A percentile compares a stretch with the other conserved stretches of the same genome.
phyloP scores from a whole-genome alignment of 2,113 vertebrate species.

The Ammospiza nelsoni region DNA sequence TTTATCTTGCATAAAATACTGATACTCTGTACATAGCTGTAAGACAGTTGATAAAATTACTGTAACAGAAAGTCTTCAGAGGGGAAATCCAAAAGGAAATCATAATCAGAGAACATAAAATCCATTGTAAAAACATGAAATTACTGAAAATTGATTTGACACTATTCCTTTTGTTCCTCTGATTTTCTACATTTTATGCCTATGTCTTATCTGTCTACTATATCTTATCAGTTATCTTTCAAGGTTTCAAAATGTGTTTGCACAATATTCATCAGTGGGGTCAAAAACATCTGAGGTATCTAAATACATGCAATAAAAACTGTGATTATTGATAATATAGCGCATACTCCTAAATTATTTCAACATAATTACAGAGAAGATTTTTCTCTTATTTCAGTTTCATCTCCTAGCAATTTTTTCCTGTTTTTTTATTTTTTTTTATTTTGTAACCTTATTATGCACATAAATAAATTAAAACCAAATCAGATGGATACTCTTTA shows the following conservation, averaged over 20 bases:
- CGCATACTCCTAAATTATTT: background rate
- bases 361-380: background rate
- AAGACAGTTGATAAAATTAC: background rate
- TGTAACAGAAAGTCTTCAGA: background rate
- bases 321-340: background rate
- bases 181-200: background rate
- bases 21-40: background rate
- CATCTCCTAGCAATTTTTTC: background rate
- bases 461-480: background rate
- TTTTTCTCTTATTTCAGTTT: background rate
- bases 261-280: background rate
- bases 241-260: background rate
- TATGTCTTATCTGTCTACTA: background rate
- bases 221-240: background rate
- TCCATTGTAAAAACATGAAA: background rate
- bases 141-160: background rate
- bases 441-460: rapidly evolving
- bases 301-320: background rate
- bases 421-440: background rate
- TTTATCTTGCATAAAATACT: background rate
- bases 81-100: background rate
- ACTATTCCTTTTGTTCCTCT: background rate
- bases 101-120: background rate
- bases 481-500: background rate
- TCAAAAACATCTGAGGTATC: background rate